Base-by-base conservation (phyloP, 2,888 invertebrate genomes). In the Caradrina clavipalpis region DNA sequence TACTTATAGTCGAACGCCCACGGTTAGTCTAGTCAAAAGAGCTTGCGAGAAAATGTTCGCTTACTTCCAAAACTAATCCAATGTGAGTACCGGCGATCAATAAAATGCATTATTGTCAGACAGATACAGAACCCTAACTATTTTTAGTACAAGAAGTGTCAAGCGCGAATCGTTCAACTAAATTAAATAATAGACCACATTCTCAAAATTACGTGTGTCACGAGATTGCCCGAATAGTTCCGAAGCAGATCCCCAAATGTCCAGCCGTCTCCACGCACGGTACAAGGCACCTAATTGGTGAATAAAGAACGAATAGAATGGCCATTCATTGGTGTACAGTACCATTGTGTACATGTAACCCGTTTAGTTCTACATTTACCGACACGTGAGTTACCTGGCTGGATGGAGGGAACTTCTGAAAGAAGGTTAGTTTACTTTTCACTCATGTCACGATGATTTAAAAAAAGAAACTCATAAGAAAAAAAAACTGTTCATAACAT, bases 281-380 rank as follows among this genome's bases (percentile, higher is more conserved):
- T 78, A 86, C 86, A 90, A 90, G 86, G 88, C 79, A 45, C 45
- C 17, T 90, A 90, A 90, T 90, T 87, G 90, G 83, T 69, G 53
- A 35, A 76, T 64, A 80, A 60, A 78, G 55, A 75, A 53, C 54
- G 69, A 63, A 71, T 54, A 59, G 64, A 78, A 80, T 80, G 69
- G 17, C 60, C 81, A 77, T 80, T 80, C 80, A 78, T 47, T 49
- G 63, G 21, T 10, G 53, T 61, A 69, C 64, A 17, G 73, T 75
- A 63, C 55, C 53, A 63, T 59, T 70, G 78, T 62, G 64, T 15
- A 62, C 69, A 65, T 59, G 74, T 58, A 66, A 39, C 49, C 49
- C 59, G 74, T 69, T 66, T 56, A 56, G 73, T 64, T 53, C 13
- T 61, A 54, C 57, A 47, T 53, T 51, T 47, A 8, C 8, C 8